Evolutionary conservation across 2,797 vertebrate genomes (phyloP).

Genomic region (Eutrigla gurnardus): DNA sequence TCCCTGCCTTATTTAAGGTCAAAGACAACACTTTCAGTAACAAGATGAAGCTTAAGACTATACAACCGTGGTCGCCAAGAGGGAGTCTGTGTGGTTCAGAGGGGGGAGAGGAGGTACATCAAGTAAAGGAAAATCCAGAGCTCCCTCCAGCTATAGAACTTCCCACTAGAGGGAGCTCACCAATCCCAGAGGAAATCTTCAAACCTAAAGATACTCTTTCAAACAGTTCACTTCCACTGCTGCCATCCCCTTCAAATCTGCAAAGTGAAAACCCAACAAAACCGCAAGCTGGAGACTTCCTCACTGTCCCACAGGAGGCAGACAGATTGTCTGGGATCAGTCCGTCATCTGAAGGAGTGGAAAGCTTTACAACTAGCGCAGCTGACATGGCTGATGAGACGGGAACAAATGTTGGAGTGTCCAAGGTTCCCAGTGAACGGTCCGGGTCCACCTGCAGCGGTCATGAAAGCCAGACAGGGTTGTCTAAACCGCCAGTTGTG

Average conservation of each 20-base stretch:
- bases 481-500: constrained; percentile 90
- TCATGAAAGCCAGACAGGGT: constrained; percentile 73
- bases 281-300: constrained; percentile 47
- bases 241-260: constrained; percentile 42
- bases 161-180: not conserved
- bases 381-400: constrained; percentile 69
- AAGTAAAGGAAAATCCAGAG: constrained; percentile 48
- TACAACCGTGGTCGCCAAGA: constrained; percentile 78
- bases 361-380: constrained; percentile 62
- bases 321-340: constrained; percentile 68
- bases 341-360: constrained; percentile 74
- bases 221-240: constrained; percentile 27
- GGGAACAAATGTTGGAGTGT: constrained; percentile 23
- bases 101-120: constrained; percentile 57
- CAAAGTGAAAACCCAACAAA: constrained; percentile 57
- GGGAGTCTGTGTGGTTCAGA: constrained; percentile 68
- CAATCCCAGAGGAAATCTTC: constrained; percentile 27
- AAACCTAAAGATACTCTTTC: constrained; percentile 44
- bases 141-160: constrained; percentile 35
- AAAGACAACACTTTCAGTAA: constrained; percentile 92
- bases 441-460: constrained; percentile 80
- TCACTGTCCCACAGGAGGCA: constrained; percentile 75
- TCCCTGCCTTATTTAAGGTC: constrained; percentile 89
- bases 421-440: constrained; percentile 73
- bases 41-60: constrained; percentile 80